Evolutionary conservation across 37 sponge, comb jelly and placozoan species (phyloP).

Genomic region (Diacarnus erythraeanus): DNA sequence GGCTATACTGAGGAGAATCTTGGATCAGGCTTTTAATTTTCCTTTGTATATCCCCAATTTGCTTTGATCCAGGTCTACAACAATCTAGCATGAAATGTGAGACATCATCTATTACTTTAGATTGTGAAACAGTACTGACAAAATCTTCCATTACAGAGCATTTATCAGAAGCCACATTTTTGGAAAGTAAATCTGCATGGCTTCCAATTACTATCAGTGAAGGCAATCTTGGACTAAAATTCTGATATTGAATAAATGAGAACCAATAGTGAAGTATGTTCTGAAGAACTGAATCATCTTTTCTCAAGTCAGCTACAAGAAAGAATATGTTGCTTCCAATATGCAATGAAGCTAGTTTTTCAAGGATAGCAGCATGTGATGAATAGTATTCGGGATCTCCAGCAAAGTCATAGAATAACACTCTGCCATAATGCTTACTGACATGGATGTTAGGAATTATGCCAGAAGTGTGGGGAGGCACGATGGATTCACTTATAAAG

Average conservation of each 20-base stretch:
- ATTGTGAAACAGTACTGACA: no score
- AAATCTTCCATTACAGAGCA: no score
- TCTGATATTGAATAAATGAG: constrained; percentile 12
- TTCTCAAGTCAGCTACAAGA: constrained; percentile 38
- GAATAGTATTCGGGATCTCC: constrained; percentile 47
- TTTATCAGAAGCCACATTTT: neutral
- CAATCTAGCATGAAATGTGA: neutral
- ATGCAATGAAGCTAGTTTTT: neutral
- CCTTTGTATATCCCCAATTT: neutral
- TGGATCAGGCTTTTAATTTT: neutral
- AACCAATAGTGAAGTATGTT: constrained; percentile 32
- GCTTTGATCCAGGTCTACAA: neutral
- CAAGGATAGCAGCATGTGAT: constrained; percentile 39
- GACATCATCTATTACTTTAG: no score
- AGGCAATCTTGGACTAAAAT: neutral
- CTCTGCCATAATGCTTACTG: constrained; percentile 15
- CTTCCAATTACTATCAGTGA: constrained; percentile 22
- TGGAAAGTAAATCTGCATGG: constrained; percentile 11
- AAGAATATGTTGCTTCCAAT: constrained; percentile 14
- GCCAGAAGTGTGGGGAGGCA: constrained; percentile 44
- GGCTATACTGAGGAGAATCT: neutral
- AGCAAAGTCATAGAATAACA: constrained; percentile 58
- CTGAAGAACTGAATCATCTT: constrained; percentile 1
- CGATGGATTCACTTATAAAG: constrained; percentile 5
- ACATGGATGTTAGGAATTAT: constrained; percentile 24